Conservation (phyloP, 2,797 vertebrate species). For the Peromyscus melanophrys region DNA sequence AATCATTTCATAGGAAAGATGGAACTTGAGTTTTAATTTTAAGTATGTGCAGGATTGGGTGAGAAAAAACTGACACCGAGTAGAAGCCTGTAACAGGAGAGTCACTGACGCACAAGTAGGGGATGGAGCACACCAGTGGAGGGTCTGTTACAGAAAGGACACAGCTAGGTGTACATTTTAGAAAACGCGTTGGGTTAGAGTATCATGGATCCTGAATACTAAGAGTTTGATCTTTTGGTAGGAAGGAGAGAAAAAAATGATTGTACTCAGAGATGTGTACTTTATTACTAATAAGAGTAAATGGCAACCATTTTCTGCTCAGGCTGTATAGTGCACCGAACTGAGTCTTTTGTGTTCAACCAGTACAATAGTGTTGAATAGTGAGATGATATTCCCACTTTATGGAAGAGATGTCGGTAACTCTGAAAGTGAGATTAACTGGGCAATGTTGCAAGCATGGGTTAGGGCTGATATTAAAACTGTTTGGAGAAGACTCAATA, state of each 20-base stretch:
- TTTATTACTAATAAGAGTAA: constrained; percentile 9
- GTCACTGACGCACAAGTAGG: accelerated
- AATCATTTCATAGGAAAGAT: not conserved
- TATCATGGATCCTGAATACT: not conserved
- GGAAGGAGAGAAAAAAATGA: constrained; percentile 22
- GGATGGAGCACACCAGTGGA: not conserved
- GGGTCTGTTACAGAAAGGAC: not conserved
- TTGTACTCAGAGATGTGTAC: not conserved
- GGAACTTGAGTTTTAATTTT: not conserved
- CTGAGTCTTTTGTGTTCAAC: not conserved
- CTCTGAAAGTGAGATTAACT: not conserved
- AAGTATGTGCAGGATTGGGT: not conserved
- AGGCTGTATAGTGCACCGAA: not conserved
- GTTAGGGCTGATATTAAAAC: not conserved
- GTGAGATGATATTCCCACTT: not conserved
- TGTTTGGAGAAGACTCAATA: not conserved
- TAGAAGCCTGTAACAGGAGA: not conserved
- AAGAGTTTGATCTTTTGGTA: constrained; percentile 10
- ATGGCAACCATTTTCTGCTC: not conserved
- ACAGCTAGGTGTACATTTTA: not conserved
- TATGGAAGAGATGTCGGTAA: not conserved
- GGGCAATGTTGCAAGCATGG: not conserved
- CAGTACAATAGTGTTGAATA: not conserved
- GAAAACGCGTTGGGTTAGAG: not conserved
- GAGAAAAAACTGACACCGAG: not conserved